Conservation (phyloP, 92 coral and sea anemone species). For the Isaurus tuberculatus region DNA sequence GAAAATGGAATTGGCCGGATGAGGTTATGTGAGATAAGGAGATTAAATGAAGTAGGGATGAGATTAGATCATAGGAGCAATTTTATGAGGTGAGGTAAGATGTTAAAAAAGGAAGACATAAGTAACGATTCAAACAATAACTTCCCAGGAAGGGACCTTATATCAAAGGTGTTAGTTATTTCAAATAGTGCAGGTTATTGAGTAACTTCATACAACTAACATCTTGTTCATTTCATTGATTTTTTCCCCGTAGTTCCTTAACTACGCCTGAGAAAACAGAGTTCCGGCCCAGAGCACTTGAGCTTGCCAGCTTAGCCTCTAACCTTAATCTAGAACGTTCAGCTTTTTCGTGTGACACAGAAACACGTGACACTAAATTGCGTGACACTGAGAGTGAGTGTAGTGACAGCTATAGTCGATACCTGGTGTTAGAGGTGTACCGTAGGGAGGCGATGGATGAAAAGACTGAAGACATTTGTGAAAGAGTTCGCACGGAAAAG, state of each 20-base stretch:
- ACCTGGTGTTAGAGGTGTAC: slow-evolving; percentile 90
- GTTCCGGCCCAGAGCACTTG: slow-evolving; percentile 9
- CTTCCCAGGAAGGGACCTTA: too few species aligned
- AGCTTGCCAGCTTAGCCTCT: slow-evolving; percentile 1
- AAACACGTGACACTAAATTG: background rate
- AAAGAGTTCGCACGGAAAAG: slow-evolving; percentile 79
- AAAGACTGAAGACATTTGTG: slow-evolving; percentile 47
- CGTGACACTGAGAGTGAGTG: slow-evolving; percentile 10
- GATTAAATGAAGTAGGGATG: too few species aligned
- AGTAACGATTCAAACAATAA: too few species aligned
- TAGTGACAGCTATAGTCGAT: slow-evolving; percentile 72
- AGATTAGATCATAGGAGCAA: too few species aligned
- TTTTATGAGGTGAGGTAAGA: too few species aligned
- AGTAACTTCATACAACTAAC: background rate
- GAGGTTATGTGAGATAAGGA: too few species aligned
- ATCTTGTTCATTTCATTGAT: background rate
- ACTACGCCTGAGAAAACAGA: background rate
- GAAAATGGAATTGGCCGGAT: too few species aligned
- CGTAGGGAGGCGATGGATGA: slow-evolving; percentile 75
- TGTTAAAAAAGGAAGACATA: too few species aligned
- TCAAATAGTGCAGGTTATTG: background rate
- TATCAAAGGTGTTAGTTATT: too few species aligned
- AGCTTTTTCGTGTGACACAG: background rate
- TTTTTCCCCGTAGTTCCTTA: background rate
- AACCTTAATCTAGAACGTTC: slow-evolving; percentile 7